A percentile compares a stretch with the other conserved stretches of the same genome.
These are phyloP conservation scores for Cataglyphis rosenhaueri DNA, from an alignment of 2,888 invertebrate species.

Conservation along the genomic window DNA sequence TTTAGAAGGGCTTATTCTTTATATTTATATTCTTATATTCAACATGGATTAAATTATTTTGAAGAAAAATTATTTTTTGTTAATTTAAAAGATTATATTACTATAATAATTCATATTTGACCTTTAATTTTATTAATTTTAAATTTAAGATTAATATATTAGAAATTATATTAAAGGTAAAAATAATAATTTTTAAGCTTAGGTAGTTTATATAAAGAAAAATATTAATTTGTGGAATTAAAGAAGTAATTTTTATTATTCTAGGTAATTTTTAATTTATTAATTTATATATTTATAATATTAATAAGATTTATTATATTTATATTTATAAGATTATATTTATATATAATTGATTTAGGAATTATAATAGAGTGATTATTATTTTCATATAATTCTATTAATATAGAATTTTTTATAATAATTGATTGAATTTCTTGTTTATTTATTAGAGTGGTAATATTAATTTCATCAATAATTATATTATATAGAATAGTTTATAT, in stretches of 20 bases:
- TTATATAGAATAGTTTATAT: slow-evolving; percentile 87
- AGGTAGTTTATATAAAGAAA: slow-evolving; percentile 88
- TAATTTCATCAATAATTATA: slow-evolving; percentile 88
- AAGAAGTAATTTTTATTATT: slow-evolving; percentile 86
- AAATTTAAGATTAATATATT: slow-evolving; percentile 88
- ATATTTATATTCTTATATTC: neutral
- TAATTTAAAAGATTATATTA: slow-evolving; percentile 88
- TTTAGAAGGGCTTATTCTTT: neutral
- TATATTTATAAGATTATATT: slow-evolving; percentile 80
- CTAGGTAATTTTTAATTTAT: slow-evolving; percentile 83
- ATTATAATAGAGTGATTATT: slow-evolving; percentile 86
- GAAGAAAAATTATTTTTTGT: slow-evolving; percentile 87
- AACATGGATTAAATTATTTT: slow-evolving; percentile 85
- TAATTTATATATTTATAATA: slow-evolving; percentile 85
- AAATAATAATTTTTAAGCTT: slow-evolving; percentile 80
- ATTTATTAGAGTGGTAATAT: slow-evolving; percentile 89
- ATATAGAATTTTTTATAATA: slow-evolving; percentile 43
- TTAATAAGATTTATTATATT: slow-evolving; percentile 82
- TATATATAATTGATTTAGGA: slow-evolving; percentile 31
- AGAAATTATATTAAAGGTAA: slow-evolving; percentile 75
- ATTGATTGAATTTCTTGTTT: slow-evolving; percentile 89
- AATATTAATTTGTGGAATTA: slow-evolving; percentile 89
- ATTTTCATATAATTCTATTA: slow-evolving; percentile 85
- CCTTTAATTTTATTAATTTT: slow-evolving; percentile 88
- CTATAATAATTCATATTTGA: slow-evolving; percentile 88